Evolutionary conservation across 2,113 vertebrate genomes (phyloP), one percentile per base, ranked within the genome.

Genomic region (Ailuropoda melanoleuca): DNA sequence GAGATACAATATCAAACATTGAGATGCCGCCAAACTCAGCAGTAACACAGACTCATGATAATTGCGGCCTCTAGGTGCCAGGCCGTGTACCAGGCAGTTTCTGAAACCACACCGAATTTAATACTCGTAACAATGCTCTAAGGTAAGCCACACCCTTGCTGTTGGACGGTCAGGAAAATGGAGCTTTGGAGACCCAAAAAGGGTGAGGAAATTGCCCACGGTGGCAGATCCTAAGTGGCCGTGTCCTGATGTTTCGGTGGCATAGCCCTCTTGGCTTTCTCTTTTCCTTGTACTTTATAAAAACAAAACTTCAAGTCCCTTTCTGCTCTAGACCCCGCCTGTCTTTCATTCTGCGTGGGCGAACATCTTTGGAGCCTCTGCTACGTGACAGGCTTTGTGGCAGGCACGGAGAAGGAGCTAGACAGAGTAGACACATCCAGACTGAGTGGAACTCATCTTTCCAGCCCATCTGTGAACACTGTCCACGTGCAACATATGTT

Each of bases 11-110:
- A 83, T 90, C 85, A 94, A 97, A 97, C 88, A 37, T 0, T 21
- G 97, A 96, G 96, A 43, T 34, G 68, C 64, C 95, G 94, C 94
- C 97, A 95, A 94, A 53, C 88, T 84, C 88, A 26, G 94, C 84
- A 78, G 88, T n/a, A 46, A 90, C 60, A 43, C 90, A 90, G 83
- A 60, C 78, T 64, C 64, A 43, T 26, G 66, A 34, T 77, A 82
- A 95, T 34, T 19, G 19, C 94, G 90, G 94, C 62, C 77, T 75
- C 56, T 24, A 39, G 93, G 88, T 94, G 85, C 96, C 95, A 96
- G 92, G 31, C 66, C 86, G 86, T 9, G 74, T 70, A 90, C 74
- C 43, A 81, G 83, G 87, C 50, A 72, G 50, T 48, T 77, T 56
- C 43, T 53, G 48, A 87, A 95, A 48, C n/a, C 46, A n/a, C 31